Conservation (phyloP, 1,140 invertebrate genomes). For the Pseudomyrmex flavicornis region DNA sequence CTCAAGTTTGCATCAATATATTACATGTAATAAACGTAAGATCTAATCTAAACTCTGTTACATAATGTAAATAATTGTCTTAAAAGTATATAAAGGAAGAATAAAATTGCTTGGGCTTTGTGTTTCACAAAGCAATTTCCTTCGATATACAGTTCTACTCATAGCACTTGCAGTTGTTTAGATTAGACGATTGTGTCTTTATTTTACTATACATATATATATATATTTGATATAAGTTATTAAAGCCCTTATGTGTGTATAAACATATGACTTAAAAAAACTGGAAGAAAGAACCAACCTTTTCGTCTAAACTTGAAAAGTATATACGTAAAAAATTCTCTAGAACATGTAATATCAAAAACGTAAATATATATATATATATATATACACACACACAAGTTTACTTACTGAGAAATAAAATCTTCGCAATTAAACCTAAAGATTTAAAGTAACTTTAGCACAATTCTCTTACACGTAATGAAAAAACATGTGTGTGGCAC, state of each 20-base stretch:
- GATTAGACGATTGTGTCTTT: slow-evolving; percentile 14
- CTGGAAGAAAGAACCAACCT: slow-evolving; percentile 22
- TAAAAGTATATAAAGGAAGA: slow-evolving; percentile 42
- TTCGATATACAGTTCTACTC: neutral
- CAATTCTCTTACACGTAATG: neutral
- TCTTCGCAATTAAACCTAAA: neutral
- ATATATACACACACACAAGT: no score
- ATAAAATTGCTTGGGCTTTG: slow-evolving; percentile 13
- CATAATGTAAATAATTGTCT: slow-evolving; percentile 26
- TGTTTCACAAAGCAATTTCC: neutral
- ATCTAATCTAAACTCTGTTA: neutral
- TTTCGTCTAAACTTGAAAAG: neutral
- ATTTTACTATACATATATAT: neutral
- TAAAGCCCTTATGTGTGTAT: slow-evolving; percentile 27
- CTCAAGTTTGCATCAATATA: slow-evolving; percentile 20
- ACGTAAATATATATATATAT: neutral
- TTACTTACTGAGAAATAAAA: neutral
- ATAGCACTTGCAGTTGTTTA: neutral
- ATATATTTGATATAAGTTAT: slow-evolving; percentile 20
- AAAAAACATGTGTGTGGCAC: slow-evolving; percentile 1
- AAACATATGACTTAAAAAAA: neutral
- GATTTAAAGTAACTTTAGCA: slow-evolving; percentile 19
- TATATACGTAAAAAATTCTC: slow-evolving; percentile 16
- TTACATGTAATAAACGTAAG: no score
- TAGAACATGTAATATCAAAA: slow-evolving; percentile 29